Conservation (phyloP, 2,113 vertebrate species). For the Daboia siamensis region DNA sequence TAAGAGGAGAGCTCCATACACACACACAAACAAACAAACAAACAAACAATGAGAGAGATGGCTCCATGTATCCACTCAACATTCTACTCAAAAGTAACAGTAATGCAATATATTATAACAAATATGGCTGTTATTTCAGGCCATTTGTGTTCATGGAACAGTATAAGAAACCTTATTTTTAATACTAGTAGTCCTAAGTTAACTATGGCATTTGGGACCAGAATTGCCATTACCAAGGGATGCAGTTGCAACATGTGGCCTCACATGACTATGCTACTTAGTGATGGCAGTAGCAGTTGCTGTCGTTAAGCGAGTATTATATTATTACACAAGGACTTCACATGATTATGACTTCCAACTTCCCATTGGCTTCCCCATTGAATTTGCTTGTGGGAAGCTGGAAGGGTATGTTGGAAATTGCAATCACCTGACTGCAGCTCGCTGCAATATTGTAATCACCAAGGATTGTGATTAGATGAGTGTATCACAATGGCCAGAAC, state of each 20-base stretch:
- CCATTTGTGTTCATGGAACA: neutral
- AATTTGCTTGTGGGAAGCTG: neutral
- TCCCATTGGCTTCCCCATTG: neutral
- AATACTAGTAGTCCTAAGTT: neutral
- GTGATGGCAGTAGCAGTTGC: neutral
- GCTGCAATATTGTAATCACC: neutral
- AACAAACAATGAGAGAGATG: neutral
- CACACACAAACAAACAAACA: neutral
- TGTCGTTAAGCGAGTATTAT: neutral
- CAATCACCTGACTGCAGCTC: neutral
- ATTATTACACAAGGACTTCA: neutral
- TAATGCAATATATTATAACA: neutral
- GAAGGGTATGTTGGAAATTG: neutral
- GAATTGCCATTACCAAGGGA: neutral
- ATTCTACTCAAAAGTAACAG: neutral
- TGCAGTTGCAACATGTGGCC: neutral
- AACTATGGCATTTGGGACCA: neutral
- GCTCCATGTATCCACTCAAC: neutral
- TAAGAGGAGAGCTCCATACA: neutral
- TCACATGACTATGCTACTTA: neutral
- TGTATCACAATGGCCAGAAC: neutral
- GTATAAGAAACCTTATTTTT: neutral
- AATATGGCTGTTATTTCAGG: neutral
- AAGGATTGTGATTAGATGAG: too few species aligned
- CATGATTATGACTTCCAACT: neutral